Base-by-base conservation (phyloP, 2,797 vertebrate species). In the Sylvia borin region DNA sequence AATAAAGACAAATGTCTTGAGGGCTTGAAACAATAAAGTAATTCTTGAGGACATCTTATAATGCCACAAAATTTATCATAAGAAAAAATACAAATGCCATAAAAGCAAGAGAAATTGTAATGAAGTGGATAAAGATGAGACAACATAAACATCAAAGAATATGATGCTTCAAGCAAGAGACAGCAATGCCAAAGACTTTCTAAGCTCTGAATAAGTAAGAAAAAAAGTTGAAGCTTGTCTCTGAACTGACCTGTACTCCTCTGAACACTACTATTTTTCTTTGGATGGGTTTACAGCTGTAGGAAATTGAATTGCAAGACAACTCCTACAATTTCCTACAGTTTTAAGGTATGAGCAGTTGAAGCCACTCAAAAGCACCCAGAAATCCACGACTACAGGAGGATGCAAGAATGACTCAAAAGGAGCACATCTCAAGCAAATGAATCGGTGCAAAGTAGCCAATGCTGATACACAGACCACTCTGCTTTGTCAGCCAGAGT, bases 41-140 rank as follows among this genome's bases (percentile, higher is more conserved):
- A 96, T 95, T 94, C 87, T 92, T 93, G 90, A 88, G 93, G 91
- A 95, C 82, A 83, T 90, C 95, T 95, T 95, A 91, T 90, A 94
- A 96, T 85, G 82, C 75, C 91, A 80, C 94, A 83, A 95, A 95
- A 92, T 54, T 95, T 95, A 97, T 92, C 92, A 88, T 97, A 92
- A 94, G 85, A 67, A 85, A 95, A 96, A 93, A 95, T 77, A 87
- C 67, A 92, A 87, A 88, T 13, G 16, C 82, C 71, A 88, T 94
- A 96, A 95, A 97, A 92, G 68, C 60, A 71, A 67, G 60, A 94
- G 71, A 95, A 92, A 87, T 85, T 85, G 84, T 87, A 95, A 87
- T 88, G 90, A 47, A 88, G 45, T 13, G 4, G 91, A 73, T 93
- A 90, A 93, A 95, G 90, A 95, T 89, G 80, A 96, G 86, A 92